Evolutionary conservation across 2,888 invertebrate genomes (phyloP).

Genomic region (Epirrita christyi): DNA sequence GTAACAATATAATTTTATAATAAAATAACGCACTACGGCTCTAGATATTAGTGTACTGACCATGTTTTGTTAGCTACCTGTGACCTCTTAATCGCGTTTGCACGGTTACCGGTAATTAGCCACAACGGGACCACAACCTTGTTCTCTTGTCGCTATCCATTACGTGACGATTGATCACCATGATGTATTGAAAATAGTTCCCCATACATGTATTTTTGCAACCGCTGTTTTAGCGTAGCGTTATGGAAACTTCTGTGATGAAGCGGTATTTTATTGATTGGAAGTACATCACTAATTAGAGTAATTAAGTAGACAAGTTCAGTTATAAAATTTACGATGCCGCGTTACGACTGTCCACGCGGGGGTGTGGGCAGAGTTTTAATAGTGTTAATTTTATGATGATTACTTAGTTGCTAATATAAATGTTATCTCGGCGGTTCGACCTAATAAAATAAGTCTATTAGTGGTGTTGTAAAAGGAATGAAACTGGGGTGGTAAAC

Average conservation of each 20-base stretch:
- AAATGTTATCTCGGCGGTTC: conserved; percentile 66
- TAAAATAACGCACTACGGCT: no score
- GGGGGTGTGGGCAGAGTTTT: conserved; percentile 37
- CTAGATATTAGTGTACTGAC: no score
- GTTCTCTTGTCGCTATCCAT: no score
- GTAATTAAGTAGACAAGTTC: conserved; percentile 32
- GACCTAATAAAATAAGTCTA: conserved; percentile 73
- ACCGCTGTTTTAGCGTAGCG: neutral
- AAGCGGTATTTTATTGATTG: conserved; percentile 18
- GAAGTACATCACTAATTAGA: conserved; percentile 27
- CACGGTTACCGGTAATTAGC: conserved; percentile 70
- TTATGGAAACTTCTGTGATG: neutral
- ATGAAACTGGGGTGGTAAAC: conserved; percentile 68
- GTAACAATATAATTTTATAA: no score
- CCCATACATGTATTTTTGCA: no score
- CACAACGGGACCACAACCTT: conserved; percentile 42
- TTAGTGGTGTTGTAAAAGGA: conserved; percentile 74
- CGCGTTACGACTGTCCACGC: conserved; percentile 29
- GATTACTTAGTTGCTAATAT: conserved; percentile 68
- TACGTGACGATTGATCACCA: no score
- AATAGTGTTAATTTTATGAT: conserved; percentile 63
- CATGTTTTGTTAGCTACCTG: no score
- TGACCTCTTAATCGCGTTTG: conserved; percentile 70
- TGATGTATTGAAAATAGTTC: no score
- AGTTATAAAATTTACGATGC: conserved; percentile 34